Evolutionary conservation across 2,888 invertebrate species (phyloP), one percentile per base, ranked within the genome.

Genomic region (Herminia tarsipennalis): DNA sequence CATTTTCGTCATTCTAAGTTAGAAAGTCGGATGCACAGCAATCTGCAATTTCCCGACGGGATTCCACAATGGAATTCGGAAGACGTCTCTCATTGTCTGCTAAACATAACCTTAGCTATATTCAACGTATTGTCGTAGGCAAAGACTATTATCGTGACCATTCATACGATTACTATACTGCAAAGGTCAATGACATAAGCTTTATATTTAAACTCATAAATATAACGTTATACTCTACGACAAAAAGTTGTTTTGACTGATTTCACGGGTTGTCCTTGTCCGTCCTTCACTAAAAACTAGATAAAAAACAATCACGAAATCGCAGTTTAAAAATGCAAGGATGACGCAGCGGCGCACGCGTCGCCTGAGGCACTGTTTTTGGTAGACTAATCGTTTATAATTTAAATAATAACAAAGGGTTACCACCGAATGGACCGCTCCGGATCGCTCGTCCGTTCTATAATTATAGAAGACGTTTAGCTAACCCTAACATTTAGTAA

Each of bases 341-440:
- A 72, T 81, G 78, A 75, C 73, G 78, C 70, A 71, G 64, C 51
- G 39, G 62, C 67, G 70, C 73, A 71, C 70, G 74, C 72, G 75
- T 67, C 59, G 66, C 72, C 69, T 56, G 59, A 33, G 73, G 82
- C 76, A 49, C 62, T 60, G 57, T 57, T 65, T 70, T 55, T 67
- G 63, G 58, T 61, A 59, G 66, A 67, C 74, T 76, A 77, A 79
- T 79, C 71, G 78, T 73, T 76, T 60, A 72, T 76, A 78, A 81
- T 82, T 83, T 77, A 70, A 75, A 76, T 80, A 81, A 81, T 82
- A 79, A 78, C 69, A 66, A 73, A 76, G 74, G 73, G 71, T 65
- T 70, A 64, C 58, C 59, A 67, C 53, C 44, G 63, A 65, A 63
- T 64, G 63, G 69, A n/a, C 56, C 63, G 66, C 57, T 52, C 55